Base-by-base conservation (phyloP, 2,113 vertebrate genomes). In the Helogale parvula region DNA sequence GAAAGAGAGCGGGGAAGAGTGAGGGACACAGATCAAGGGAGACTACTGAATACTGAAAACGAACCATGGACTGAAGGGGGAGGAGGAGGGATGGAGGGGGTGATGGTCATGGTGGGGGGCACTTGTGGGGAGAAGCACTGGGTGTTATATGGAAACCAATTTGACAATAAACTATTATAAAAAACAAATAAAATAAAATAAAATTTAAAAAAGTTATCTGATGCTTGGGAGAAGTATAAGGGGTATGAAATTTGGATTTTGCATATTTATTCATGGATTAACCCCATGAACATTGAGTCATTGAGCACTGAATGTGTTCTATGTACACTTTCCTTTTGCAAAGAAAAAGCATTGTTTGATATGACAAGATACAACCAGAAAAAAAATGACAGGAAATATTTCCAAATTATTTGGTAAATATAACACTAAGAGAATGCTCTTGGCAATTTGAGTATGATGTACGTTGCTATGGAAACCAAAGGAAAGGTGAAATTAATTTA, bases 401-500 rank as follows among this genome's bases (percentile, higher is more conserved):
- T 93, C 21, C 54, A 87, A 82, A 65, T 52, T 81, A 38, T 47
- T 90, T 90, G 45, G 15, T 35, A 76, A 76, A 66, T 60, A 76
- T 57, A 90, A 54, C 11, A 41, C 76, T 41, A 71, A 4, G 45
- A 95, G 21, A 87, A 87, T 93, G 15, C 11, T 93, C 60, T 17
- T 76, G 72, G 45, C 14, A 60, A 41, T 15, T 25, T n/a, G 15
- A 87, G 47, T 45, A 41, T 45, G 57, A 93, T 23, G 4, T 25
- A 21, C 11, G 52, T 90, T 45, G 38, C 96, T 76, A 41, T 33
- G 68, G 83, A 91, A 96, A 69, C 47, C 38, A 50, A 91, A 57
- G 15, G 33, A 88, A 94, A 86, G n/a, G 27, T 38, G 31, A 87
- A 76, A 87, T 82, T 93, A 89, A 93, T 80, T 47, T 72, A 21